phyloP scores from a whole-genome alignment of 2,113 vertebrate species.

The Motacilla tschutschensis region DNA sequence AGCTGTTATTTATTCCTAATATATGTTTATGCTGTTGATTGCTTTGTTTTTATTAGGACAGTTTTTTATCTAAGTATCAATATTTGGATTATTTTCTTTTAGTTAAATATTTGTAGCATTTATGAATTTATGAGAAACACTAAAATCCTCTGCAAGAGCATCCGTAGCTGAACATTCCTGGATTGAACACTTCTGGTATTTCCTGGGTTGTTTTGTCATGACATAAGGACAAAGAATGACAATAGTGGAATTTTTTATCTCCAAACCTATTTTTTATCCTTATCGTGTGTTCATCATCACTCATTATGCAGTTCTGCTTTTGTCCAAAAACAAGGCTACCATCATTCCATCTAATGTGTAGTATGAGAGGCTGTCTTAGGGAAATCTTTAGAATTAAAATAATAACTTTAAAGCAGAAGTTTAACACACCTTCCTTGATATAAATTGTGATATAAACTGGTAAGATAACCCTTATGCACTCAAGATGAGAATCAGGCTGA shows the following conservation, averaged over 20 bases:
- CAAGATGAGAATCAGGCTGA: neutral
- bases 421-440: neutral
- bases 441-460: neutral
- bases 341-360: neutral
- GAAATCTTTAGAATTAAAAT: neutral
- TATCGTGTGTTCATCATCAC: neutral
- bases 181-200: neutral
- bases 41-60: neutral
- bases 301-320: neutral
- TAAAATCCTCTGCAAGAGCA: neutral
- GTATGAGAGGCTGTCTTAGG: neutral
- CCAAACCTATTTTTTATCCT: neutral
- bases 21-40: neutral
- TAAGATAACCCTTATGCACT: neutral
- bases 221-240: neutral
- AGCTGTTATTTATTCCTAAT: neutral
- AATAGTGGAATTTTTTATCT: neutral
- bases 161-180: neutral
- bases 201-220: neutral
- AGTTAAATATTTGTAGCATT: neutral
- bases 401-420: neutral
- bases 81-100: neutral
- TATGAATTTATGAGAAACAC: neutral
- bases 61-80: neutral
- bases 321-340: neutral